Base-by-base conservation (phyloP, 2,888 invertebrate species). In the Drosophila picticornis region DNA sequence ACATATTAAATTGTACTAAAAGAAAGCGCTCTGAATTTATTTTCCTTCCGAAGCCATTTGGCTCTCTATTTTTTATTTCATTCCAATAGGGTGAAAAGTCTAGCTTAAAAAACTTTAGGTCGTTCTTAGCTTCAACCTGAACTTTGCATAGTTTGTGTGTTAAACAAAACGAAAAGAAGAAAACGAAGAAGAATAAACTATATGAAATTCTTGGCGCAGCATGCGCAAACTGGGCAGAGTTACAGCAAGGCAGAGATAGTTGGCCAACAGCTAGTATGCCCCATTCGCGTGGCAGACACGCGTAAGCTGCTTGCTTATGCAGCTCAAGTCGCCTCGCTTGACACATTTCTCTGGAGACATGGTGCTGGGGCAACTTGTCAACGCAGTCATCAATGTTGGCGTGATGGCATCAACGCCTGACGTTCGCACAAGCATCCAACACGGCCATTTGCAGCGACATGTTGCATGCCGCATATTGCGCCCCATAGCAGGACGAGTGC, bases 341-440 rank as follows among this genome's bases (percentile, higher is more conserved):
- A 85, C 85, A 85, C 89, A 85, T 87, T 85, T 87, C 85, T 89
- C 89, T 57, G 61, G 88, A 76, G 83, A 80, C 83, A 67, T 51
- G 60, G 16, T 48, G 66, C 59, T 59, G 73, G 50, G 69, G 80
- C 73, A 81, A 84, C 84, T 88, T 90, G 87, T 90, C 87, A 88
- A 81, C 81, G 87, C 77, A 90, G 82, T 88, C 87, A 81, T 88
- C 87, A 88, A 88, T 88, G 90, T 84, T 77, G 75, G 65, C 86
- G 71, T 83, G 86, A 73, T 71, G 74, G 86, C 77, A 68, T 72
- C 79, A 80, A 62, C 69, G 85, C 83, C 80, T 72, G 80, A 60
- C 75, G 71, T 60, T 85, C 86, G 82, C 89, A 84, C 75, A 77
- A 38, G 32, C 43, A 56, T 22, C 46, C 32, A 36, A 27, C 55